These are phyloP conservation scores for Onthophagus sagittarius DNA, from an alignment of 2,888 invertebrate species.

Conservation along the genomic window DNA sequence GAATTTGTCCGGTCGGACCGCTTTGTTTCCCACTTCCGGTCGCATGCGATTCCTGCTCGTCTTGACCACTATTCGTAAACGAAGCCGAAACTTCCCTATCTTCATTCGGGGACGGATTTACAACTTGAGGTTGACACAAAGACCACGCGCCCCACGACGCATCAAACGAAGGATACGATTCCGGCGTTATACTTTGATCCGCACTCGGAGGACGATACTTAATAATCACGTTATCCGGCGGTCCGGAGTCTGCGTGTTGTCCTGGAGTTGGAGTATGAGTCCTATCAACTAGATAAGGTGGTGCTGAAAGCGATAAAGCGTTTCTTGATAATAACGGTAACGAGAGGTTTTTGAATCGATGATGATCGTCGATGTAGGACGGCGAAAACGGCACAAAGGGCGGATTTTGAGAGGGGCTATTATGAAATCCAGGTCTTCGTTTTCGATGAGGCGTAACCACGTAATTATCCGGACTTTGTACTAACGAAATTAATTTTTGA, in stretches of 20 bases:
- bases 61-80: slow-evolving; percentile 38
- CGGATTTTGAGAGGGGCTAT: slow-evolving; percentile 82
- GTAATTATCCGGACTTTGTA: slow-evolving; percentile 73
- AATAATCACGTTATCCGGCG: slow-evolving; percentile 58
- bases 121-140: slow-evolving; percentile 59
- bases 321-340: slow-evolving; percentile 58
- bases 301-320: slow-evolving; percentile 71
- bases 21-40: slow-evolving; percentile 51
- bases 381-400: slow-evolving; percentile 81
- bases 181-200: slow-evolving; percentile 55
- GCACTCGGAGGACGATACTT: slow-evolving; percentile 67
- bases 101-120: slow-evolving; percentile 49
- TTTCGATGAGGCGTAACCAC: slow-evolving; percentile 85
- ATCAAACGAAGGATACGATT: slow-evolving; percentile 49
- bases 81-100: slow-evolving; percentile 40
- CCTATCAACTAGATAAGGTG: slow-evolving; percentile 64
- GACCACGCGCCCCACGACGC: slow-evolving; percentile 64
- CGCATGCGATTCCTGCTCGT: slow-evolving; percentile 45
- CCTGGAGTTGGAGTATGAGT: slow-evolving; percentile 58
- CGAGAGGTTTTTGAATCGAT: slow-evolving; percentile 56
- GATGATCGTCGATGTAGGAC: slow-evolving; percentile 69
- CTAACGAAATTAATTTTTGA: slow-evolving; percentile 64
- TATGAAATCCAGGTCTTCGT: slow-evolving; percentile 81
- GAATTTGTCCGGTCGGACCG: slow-evolving; percentile 57
- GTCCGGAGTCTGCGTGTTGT: slow-evolving; percentile 44